Evolutionary conservation across 2,113 vertebrate genomes (phyloP).

Genomic region (Rhinoderma darwinii): DNA sequence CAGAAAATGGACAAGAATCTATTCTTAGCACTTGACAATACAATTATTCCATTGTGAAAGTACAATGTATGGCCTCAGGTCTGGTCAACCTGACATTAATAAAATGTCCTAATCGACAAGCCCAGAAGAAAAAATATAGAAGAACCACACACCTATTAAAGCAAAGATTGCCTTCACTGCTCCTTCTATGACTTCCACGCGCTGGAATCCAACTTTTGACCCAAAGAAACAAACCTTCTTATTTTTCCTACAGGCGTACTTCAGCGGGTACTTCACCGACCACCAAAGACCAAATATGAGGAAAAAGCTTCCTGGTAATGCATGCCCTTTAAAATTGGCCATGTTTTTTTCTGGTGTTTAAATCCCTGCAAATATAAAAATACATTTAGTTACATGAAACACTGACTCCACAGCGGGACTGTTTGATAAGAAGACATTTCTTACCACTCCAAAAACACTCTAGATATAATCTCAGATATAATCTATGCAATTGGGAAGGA

Average conservation of each 20-base stretch:
- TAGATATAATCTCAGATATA: too few relatives aligned
- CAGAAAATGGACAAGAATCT: neutral
- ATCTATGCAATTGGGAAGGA: too few relatives aligned
- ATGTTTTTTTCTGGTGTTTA: constrained; percentile 68
- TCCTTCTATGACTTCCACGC: constrained; percentile 85
- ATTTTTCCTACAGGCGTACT: constrained; percentile 82
- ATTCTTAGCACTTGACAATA: neutral
- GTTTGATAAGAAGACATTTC: too few relatives aligned
- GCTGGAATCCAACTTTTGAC: constrained; percentile 80
- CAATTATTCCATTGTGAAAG: neutral
- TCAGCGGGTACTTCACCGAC: constrained; percentile 83
- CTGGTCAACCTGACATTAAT: neutral
- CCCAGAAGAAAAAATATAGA: neutral
- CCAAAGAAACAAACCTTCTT: constrained; percentile 80
- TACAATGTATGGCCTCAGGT: neutral
- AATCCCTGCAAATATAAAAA: constrained; percentile 58
- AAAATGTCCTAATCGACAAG: neutral
- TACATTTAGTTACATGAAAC: neutral
- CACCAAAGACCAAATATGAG: constrained; percentile 90
- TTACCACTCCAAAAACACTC: too few relatives aligned
- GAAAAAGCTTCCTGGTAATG: constrained; percentile 90
- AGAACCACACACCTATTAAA: constrained; percentile 79
- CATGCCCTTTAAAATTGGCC: constrained; percentile 94
- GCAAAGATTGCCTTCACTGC: constrained; percentile 78
- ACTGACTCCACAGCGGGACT: neutral